Percentiles rank a stretch among this genome's conserved stretches.
phyloP scores from a whole-genome alignment of 2,113 vertebrate species.

The Riparia riparia region DNA sequence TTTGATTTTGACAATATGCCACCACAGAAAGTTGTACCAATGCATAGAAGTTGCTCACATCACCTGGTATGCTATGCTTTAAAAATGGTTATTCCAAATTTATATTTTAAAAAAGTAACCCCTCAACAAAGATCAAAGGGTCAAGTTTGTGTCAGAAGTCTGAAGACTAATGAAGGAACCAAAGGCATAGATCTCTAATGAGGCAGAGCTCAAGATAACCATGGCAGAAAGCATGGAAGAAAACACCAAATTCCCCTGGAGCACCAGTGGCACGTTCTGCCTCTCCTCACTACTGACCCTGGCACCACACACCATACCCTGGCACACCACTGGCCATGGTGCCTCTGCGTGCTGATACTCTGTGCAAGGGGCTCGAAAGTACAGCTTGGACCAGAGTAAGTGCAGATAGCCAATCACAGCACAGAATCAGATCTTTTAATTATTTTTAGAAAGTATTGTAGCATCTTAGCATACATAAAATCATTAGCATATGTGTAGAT shows the following conservation, averaged over 20 bases:
- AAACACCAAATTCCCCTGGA: background rate
- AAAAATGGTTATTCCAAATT: background rate
- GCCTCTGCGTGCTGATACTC: background rate
- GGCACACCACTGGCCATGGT: background rate
- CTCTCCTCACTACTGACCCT: background rate
- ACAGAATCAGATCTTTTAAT: background rate
- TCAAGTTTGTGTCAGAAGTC: background rate
- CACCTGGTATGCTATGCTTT: background rate
- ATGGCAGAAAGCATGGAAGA: background rate
- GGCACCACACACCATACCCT: background rate
- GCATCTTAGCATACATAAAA: background rate
- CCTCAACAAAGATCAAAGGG: background rate
- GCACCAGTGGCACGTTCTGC: background rate
- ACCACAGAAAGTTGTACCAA: background rate
- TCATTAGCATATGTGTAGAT: background rate
- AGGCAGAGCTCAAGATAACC: background rate
- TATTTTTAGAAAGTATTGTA: background rate
- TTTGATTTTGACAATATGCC: background rate
- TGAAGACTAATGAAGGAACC: background rate
- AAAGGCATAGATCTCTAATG: background rate
- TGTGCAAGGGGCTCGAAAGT: background rate
- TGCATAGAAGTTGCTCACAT: accelerated
- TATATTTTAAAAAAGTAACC: background rate
- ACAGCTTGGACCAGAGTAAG: accelerated
- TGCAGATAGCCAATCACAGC: background rate